Percentiles rank a stretch among this genome's conserved stretches.
These are phyloP conservation scores for Phyllostomus discolor DNA, from an alignment of 2,113 vertebrate species.

Conservation along the genomic window DNA sequence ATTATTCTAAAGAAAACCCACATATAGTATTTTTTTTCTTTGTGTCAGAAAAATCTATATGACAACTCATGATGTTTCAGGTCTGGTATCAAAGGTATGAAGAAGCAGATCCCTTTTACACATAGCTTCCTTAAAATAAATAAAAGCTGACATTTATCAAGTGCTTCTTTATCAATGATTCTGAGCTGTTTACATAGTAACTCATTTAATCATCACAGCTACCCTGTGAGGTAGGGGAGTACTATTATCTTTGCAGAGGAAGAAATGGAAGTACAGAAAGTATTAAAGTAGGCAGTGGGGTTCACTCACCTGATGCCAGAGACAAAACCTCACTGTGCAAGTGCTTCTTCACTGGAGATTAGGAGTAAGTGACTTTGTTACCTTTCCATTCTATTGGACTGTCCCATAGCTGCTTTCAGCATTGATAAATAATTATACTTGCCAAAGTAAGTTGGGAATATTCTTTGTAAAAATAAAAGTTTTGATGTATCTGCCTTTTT, in stretches of 20 bases:
- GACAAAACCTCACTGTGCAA: background rate
- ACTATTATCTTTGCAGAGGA: background rate
- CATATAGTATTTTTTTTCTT: background rate
- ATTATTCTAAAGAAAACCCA: slow-evolving; percentile 20
- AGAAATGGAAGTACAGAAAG: background rate
- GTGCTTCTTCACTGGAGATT: background rate
- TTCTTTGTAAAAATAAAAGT: background rate
- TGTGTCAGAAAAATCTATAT: background rate
- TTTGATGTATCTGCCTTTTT: slow-evolving; percentile 5
- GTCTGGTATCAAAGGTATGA: background rate
- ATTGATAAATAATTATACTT: background rate
- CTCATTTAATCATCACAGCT: background rate
- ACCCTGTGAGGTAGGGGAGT: background rate
- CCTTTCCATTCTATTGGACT: background rate
- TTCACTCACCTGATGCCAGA: background rate
- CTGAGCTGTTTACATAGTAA: background rate
- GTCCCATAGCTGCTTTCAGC: background rate
- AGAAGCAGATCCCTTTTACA: background rate
- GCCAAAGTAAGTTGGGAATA: background rate
- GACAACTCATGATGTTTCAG: background rate
- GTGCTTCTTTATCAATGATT: background rate
- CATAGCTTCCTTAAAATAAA: background rate
- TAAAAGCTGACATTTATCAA: background rate
- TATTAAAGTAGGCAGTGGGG: background rate
- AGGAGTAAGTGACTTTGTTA: background rate